phyloP scores from a whole-genome alignment of 2,113 vertebrate species.

The Dromiciops gliroides region DNA sequence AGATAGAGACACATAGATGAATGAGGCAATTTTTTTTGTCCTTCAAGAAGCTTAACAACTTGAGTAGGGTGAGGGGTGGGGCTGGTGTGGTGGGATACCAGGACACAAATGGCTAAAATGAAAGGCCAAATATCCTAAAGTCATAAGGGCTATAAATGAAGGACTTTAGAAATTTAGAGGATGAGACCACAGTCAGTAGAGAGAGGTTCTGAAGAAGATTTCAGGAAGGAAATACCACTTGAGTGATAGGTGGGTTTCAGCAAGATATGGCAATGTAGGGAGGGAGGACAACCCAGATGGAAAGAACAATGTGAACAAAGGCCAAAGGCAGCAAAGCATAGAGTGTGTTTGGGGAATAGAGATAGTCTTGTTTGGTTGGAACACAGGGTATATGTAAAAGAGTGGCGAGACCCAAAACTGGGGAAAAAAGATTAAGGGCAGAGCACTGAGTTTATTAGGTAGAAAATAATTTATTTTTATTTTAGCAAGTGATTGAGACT shows the following conservation, averaged over 20 bases:
- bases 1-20: not conserved
- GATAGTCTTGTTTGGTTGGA: not conserved
- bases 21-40: not conserved
- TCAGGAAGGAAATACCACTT: not conserved
- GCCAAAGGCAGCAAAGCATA: not conserved
- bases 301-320: not conserved
- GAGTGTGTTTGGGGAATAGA: not conserved
- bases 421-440: not conserved
- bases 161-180: not conserved
- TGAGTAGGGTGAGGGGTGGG: not conserved
- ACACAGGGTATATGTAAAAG: not conserved
- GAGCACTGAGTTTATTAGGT: not conserved
- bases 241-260: not conserved
- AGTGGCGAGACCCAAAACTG: not conserved
- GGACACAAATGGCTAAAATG: not conserved
- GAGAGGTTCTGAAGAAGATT: not conserved
- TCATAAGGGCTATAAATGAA: not conserved
- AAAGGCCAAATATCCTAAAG: not conserved
- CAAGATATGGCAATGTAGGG: not conserved
- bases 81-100: not conserved
- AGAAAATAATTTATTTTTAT: not conserved
- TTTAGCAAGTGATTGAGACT: not conserved
- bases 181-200: not conserved
- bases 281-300: not conserved
- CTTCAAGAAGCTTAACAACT: not conserved